Evolutionary conservation across 2,797 vertebrate species (phyloP).

Genomic region (Artibeus lituratus): DNA sequence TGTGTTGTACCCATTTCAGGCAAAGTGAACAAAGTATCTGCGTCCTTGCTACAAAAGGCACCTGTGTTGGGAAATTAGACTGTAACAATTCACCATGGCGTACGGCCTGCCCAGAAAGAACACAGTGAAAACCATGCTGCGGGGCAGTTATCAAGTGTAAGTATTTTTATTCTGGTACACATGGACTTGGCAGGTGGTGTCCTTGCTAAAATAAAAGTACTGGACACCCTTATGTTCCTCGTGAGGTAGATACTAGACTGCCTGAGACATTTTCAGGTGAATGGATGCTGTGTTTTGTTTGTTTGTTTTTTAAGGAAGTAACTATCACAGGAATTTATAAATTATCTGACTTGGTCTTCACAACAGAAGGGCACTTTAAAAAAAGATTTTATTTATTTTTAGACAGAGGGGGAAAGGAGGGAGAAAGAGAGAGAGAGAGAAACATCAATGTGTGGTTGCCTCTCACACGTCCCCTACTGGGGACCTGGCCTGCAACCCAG

Average conservation of each 20-base stretch:
- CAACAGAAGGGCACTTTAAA: background rate
- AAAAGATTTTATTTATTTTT: no score
- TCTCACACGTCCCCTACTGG: no score
- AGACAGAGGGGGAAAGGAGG: no score
- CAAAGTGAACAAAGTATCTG: background rate
- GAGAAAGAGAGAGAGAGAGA: no score
- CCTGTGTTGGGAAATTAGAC: background rate
- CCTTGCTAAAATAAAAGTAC: background rate
- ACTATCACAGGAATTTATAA: background rate
- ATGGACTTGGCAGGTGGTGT: background rate
- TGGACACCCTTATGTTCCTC: background rate
- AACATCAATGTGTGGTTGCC: no score
- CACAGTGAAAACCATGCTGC: slow-evolving; percentile 54
- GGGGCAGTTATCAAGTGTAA: slow-evolving; percentile 56
- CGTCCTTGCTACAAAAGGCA: background rate
- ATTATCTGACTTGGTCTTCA: background rate
- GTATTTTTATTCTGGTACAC: slow-evolving; percentile 6
- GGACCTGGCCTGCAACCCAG: no score
- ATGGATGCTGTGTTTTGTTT: background rate
- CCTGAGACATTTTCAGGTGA: background rate
- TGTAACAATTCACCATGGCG: slow-evolving; percentile 48
- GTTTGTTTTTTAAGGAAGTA: background rate
- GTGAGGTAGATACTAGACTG: background rate
- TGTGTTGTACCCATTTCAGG: slow-evolving; percentile 27
- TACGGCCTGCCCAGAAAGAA: slow-evolving; percentile 67